Conservation (phyloP, 2,797 vertebrate genomes). For the Varecia variegata region DNA sequence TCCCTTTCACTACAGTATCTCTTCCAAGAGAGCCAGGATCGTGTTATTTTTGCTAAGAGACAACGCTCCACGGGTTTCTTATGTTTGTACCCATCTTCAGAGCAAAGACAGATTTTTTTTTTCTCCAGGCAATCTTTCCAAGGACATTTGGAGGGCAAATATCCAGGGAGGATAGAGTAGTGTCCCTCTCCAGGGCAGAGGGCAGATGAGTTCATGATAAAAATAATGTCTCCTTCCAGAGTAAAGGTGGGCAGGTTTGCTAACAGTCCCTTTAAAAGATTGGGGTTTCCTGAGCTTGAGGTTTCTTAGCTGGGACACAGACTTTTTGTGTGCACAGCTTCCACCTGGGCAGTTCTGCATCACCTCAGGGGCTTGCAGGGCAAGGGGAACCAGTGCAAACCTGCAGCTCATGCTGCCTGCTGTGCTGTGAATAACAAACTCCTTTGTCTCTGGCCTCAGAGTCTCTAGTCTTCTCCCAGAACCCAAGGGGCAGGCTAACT, state of each 20-base stretch:
- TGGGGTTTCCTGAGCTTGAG: background rate
- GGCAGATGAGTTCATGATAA: background rate
- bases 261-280: background rate
- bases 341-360: background rate
- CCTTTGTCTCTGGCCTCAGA: background rate
- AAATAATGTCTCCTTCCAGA: background rate
- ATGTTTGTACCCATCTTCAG: background rate
- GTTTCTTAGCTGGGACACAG: background rate
- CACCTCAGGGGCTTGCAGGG: background rate
- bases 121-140: background rate
- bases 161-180: background rate
- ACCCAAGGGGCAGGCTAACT: background rate
- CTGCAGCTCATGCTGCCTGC: background rate
- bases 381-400: too few species aligned
- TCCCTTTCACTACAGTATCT: background rate
- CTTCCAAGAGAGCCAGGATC: background rate
- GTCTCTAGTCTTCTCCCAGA: background rate
- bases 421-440: background rate
- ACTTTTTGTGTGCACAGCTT: background rate
- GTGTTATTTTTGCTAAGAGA: background rate
- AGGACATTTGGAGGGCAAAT: background rate
- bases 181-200: background rate
- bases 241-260: background rate
- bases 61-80: background rate
- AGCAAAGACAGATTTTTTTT: background rate